Evolutionary conservation across 2,888 invertebrate species (phyloP).

Genomic region (Catocala sponsa): DNA sequence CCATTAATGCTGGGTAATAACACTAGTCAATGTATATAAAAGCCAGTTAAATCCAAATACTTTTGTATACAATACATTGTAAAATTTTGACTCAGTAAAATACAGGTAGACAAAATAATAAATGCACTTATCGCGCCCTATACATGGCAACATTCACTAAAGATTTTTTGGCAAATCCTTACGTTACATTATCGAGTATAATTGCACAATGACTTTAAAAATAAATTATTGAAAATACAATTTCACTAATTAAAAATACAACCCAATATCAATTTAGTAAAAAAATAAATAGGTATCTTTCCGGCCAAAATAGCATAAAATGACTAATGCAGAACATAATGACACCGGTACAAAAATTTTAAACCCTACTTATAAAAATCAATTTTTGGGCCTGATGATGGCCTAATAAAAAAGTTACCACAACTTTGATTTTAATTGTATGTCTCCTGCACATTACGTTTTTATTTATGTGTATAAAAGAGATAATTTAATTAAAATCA

Average conservation of each 20-base stretch:
- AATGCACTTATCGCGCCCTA: conserved; percentile 79
- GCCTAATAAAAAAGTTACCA: conserved; percentile 50
- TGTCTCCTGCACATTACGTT: conserved; percentile 5
- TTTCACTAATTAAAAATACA: conserved; percentile 58
- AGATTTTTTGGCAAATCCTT: conserved; percentile 72
- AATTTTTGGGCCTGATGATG: conserved; percentile 52
- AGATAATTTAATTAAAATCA: conserved; percentile 48
- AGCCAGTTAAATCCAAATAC: conserved; percentile 73
- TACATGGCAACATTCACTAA: conserved; percentile 78
- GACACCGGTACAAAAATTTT: conserved; percentile 40
- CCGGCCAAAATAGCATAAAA: conserved; percentile 39
- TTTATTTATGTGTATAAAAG: conserved; percentile 12
- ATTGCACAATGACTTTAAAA: conserved; percentile 68
- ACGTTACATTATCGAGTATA: conserved; percentile 60
- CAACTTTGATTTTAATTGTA: conserved; percentile 48
- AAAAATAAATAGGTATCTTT: conserved; percentile 58
- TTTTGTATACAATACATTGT: conserved; percentile 67
- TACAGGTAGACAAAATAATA: conserved; percentile 77
- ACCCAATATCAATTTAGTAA: conserved; percentile 58
- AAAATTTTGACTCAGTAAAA: conserved; percentile 69
- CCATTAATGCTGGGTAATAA: conserved; percentile 73
- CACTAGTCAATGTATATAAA: conserved; percentile 80
- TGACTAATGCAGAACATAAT: conserved; percentile 43
- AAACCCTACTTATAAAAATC: conserved; percentile 44
- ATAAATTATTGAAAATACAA: conserved; percentile 48